Evolutionary conservation across 2,888 invertebrate species (phyloP), one percentile per base, ranked within the genome.

Genomic region (Luffia ferchaultella): DNA sequence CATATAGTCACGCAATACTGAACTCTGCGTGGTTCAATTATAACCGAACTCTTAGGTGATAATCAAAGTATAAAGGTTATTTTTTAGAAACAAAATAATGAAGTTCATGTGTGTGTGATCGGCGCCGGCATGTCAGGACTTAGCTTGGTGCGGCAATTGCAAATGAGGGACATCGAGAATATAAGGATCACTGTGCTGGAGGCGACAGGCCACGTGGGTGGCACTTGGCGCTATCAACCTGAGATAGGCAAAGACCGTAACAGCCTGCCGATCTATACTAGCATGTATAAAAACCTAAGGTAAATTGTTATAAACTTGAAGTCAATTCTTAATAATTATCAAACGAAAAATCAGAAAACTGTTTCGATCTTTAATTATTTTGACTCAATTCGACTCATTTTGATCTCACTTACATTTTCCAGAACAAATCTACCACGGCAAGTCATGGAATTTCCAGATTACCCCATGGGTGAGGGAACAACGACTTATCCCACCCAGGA

Each of bases 231-330:
- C 18, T 51, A 51, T 41, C 45, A 44, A 3, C 40, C 79, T 1
- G 45, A 65, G 9, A 62, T 64, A 18, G 84, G 76, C 1, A 55
- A 48, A 0, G 77, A 84, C 57, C 58, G 72, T 19, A 58, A 70
- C 58, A 85, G 84, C 1, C 53, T 72, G 1, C 78, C 79, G 1
- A 64, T 85, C 9, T 85, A 85, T 62, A 82, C 86, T 42, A 85
- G 86, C 64, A 86, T 87, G 85, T 88, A 88, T 60, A 73, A 75
- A 58, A 73, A 76, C 57, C 64, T 88, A 45, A 77, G 73, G 87
- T 87, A 65, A 58, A 50, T 7, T 45, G 20, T 44, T n/a, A n/a
- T n/a, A n/a, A 17, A 15, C 16, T 17, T 20, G n/a, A n/a, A n/a
- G n/a, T n/a, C n/a, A n/a, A n/a, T n/a, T n/a, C n/a, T n/a, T n/a